These are phyloP conservation scores for Synanthedon myopaeformis DNA, from an alignment of 2,888 invertebrate species.

Conservation along the genomic window DNA sequence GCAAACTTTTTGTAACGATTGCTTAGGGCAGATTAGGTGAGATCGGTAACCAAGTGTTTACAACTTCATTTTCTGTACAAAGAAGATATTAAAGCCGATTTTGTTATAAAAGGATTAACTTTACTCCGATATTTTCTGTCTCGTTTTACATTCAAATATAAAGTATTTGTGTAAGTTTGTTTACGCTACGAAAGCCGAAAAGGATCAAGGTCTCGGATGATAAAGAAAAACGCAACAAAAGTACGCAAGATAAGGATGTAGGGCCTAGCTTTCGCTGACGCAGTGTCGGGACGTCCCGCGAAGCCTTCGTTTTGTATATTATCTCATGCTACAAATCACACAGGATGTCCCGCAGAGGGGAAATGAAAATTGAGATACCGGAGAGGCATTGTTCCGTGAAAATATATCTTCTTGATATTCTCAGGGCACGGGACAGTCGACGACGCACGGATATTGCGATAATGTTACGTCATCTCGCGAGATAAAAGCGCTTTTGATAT, in stretches of 20 bases:
- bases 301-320: conserved; percentile 65
- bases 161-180: too few species aligned
- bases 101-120: too few species aligned
- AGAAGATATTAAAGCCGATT: too few species aligned
- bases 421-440: conserved; percentile 51
- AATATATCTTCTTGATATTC: conserved; percentile 67
- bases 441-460: conserved; percentile 60
- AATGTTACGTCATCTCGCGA: conserved; percentile 55
- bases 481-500: conserved; percentile 55
- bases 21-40: too few species aligned
- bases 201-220: conserved; percentile 29
- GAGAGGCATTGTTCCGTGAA: conserved; percentile 66
- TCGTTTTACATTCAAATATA: too few species aligned
- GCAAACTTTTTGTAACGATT: too few species aligned
- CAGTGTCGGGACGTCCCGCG: conserved; percentile 43
- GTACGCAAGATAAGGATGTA: conserved; percentile 41
- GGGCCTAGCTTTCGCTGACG: conserved; percentile 50
- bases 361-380: conserved; percentile 69
- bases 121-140: too few species aligned
- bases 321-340: conserved; percentile 67
- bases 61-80: too few species aligned
- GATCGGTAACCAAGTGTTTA: too few species aligned
- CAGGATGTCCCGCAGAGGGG: conserved; percentile 62
- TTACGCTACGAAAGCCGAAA: conserved; percentile 9
- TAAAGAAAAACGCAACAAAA: conserved; percentile 37